phyloP scores from a whole-genome alignment of 2,113 vertebrate species.

The Heloderma charlesbogerti region DNA sequence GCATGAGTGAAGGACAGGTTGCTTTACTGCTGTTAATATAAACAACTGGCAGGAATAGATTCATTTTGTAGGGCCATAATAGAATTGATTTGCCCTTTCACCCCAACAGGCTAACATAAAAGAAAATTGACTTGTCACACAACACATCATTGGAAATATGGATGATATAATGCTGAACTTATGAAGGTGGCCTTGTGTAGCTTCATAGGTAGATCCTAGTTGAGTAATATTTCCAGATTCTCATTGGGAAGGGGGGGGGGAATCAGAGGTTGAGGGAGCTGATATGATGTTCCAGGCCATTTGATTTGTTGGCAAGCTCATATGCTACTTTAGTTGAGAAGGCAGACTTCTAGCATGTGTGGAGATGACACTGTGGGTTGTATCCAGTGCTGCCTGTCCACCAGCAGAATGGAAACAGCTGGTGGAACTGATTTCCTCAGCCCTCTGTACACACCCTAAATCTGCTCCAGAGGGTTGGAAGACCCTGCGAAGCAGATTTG shows the following conservation, averaged over 20 bases:
- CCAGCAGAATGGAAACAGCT: too few relatives aligned
- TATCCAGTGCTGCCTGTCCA: too few relatives aligned
- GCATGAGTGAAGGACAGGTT: not conserved
- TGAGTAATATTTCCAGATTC: constrained; percentile 2
- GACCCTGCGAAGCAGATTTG: too few relatives aligned
- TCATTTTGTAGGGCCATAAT: constrained; percentile 40
- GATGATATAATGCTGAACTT: not conserved
- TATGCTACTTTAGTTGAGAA: not conserved
- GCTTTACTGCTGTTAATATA: not conserved
- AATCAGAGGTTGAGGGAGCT: not conserved
- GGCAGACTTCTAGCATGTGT: not conserved
- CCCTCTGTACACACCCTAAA: too few relatives aligned
- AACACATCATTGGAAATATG: not conserved
- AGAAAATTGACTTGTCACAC: constrained; percentile 15
- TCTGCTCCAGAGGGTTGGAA: too few relatives aligned
- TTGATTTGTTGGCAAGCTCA: not conserved
- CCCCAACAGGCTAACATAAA: constrained; percentile 18
- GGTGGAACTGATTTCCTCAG: too few relatives aligned
- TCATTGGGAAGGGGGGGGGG: not conserved
- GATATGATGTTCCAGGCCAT: not conserved
- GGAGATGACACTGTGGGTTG: not conserved
- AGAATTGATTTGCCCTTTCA: constrained; percentile 35
- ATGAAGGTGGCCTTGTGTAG: constrained; percentile 15
- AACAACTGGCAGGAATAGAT: rapidly evolving
- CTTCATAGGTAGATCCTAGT: not conserved